Percentiles rank a stretch among this genome's conserved stretches.
These are phyloP conservation scores for Tetraodon nigroviridis DNA, from an alignment of 2,113 vertebrate genomes.

Conservation along the genomic window DNA sequence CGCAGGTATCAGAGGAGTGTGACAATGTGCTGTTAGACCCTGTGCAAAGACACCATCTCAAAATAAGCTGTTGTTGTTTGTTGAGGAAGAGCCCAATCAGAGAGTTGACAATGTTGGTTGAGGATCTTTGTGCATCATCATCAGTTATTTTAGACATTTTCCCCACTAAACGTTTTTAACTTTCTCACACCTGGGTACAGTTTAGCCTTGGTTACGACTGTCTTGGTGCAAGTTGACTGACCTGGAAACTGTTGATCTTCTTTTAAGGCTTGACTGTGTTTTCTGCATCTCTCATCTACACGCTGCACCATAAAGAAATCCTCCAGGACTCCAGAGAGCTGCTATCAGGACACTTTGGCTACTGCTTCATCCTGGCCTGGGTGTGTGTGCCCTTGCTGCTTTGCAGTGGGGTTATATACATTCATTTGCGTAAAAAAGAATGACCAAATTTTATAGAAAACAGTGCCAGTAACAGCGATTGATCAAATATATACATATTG, in stretches of 20 bases:
- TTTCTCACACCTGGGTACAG: too few relatives aligned
- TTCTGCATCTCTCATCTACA: conserved; percentile 81
- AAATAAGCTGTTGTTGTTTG: neutral
- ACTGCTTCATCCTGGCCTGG: conserved; percentile 85
- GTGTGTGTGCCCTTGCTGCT: conserved; percentile 82
- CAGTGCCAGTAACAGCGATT: neutral
- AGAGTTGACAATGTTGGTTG: too few relatives aligned
- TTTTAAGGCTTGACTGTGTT: conserved; percentile 75
- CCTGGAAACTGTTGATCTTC: neutral
- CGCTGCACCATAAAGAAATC: conserved; percentile 77
- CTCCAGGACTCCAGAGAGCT: conserved; percentile 48
- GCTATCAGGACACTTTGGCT: conserved; percentile 77
- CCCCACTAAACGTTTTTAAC: too few relatives aligned
- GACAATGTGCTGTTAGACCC: neutral
- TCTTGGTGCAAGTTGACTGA: too few relatives aligned
- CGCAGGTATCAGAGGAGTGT: conserved; percentile 70
- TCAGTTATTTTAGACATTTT: too few relatives aligned
- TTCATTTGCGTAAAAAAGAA: conserved; percentile 84
- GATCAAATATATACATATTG: too few relatives aligned
- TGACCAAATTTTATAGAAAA: conserved; percentile 29
- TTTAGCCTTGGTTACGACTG: too few relatives aligned
- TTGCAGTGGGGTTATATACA: conserved; percentile 81
- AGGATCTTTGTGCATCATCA: too few relatives aligned
- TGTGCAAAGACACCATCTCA: neutral
- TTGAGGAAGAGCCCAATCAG: too few relatives aligned